Percentiles rank a stretch among this genome's conserved stretches.
These are phyloP conservation scores for Chlorodrepanis virens DNA, from an alignment of 2,113 vertebrate species.

Conservation along the genomic window DNA sequence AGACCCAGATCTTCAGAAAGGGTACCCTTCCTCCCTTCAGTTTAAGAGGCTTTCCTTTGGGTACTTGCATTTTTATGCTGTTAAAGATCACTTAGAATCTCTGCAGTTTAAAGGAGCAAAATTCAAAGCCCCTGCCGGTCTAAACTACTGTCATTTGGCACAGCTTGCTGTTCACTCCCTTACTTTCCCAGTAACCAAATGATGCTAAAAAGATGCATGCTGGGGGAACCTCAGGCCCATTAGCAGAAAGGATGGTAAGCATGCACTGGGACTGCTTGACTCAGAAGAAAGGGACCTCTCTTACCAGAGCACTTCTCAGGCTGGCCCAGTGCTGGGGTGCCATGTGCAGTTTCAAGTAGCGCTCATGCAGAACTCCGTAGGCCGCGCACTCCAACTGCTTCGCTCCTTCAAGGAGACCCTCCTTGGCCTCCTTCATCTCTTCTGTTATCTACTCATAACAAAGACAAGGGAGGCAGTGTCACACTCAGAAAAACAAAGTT, in stretches of 20 bases:
- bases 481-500: neutral
- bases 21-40: neutral
- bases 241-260: neutral
- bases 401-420: slow-evolving; percentile 45
- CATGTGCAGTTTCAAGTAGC: slow-evolving; percentile 73
- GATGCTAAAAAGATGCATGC: neutral
- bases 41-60: neutral
- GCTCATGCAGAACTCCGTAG: slow-evolving; percentile 76
- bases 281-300: neutral
- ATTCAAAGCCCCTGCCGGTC: neutral
- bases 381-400: slow-evolving; percentile 74
- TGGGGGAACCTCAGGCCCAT: neutral
- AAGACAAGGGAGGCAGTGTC: neutral
- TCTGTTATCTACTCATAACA: slow-evolving; percentile 70
- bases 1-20: neutral
- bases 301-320: slow-evolving; percentile 56
- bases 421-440: slow-evolving; percentile 71
- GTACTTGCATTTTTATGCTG: neutral
- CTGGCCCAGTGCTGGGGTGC: slow-evolving; percentile 75
- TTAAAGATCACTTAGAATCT: neutral
- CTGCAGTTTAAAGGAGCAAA: neutral
- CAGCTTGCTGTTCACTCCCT: neutral
- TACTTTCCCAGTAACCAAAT: neutral
- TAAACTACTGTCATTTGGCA: neutral
- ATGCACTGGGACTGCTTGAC: neutral